These are phyloP conservation scores for Sebastes itinus DNA, from an alignment of 2,797 vertebrate genomes.

Conservation along the genomic window DNA sequence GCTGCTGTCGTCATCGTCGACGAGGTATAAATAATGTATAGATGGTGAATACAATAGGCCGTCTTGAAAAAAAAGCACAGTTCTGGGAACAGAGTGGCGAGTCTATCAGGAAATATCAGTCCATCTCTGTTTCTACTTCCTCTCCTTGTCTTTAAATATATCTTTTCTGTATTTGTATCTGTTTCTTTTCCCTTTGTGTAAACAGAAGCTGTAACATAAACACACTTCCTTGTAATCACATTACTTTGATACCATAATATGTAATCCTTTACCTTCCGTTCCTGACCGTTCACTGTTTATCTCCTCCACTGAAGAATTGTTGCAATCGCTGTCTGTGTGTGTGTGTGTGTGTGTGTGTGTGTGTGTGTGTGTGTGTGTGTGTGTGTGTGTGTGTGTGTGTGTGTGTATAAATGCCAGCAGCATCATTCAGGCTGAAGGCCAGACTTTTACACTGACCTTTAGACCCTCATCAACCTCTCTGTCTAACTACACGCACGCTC, in stretches of 20 bases:
- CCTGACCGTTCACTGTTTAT: not conserved
- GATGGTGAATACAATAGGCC: not conserved
- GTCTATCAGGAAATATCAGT: slow-evolving; percentile 6
- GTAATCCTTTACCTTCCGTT: not conserved
- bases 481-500: slow-evolving; percentile 29
- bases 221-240: not conserved
- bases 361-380: not conserved
- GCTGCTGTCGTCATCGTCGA: not conserved
- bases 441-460: slow-evolving; percentile 65
- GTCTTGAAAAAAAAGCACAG: not conserved
- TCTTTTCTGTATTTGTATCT: not conserved
- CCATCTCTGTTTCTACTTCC: not conserved
- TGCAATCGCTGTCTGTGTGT: not conserved
- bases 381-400: not conserved
- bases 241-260: not conserved
- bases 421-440: slow-evolving; percentile 52
- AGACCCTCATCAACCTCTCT: slow-evolving; percentile 59
- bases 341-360: not conserved
- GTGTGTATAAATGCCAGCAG: slow-evolving; percentile 49
- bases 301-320: not conserved
- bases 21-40: slow-evolving; percentile 17
- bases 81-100: slow-evolving; percentile 8
- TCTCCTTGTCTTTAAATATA: not conserved
- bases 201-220: not conserved
- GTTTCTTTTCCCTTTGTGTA: not conserved